Evolutionary conservation across 2,113 vertebrate species (phyloP), one percentile per base, ranked within the genome.

Genomic region (Pseudonaja textilis): DNA sequence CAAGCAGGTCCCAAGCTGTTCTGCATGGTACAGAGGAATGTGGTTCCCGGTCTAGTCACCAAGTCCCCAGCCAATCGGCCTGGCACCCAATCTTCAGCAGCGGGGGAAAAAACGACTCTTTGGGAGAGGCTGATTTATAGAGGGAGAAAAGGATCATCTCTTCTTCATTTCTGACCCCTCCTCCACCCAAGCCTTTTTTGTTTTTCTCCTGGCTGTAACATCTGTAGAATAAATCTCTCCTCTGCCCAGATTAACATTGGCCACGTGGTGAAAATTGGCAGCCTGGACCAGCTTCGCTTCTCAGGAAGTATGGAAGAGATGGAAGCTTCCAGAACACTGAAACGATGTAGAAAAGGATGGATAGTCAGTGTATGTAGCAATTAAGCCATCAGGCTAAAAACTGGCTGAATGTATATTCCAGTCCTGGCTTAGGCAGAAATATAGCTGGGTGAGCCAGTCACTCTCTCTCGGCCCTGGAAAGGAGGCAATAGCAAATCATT

Each of bases 1-100:
- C 98, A 99, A 2, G 98, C 98, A 9, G 98, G 97, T 22, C 98
- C 98, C 29, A 97, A 91, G 59, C 98, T 96, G 87, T 98, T 97
- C 96, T 98, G 98, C 98, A 99, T 98, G 87, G 95, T 59, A 4
- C 54, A 5, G 74, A 25, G 88, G 1, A 39, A 57, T 59, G 88
- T 14, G 26, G 20, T 18, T 25, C 88, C 39, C 11, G 1, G 26
- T 85, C 92, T 59, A 55, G 47, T 5, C 14, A 1, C 25, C 14
- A 42, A 26, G 54, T 61, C 56, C 12, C 26, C 25, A 26, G 5
- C 12, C 26, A 45, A 6, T 25, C 90, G 25, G 42, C 61, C 42
- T 7, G 61, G 26, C 4, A 20, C 45, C 64, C 20, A 34, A 39
- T 29, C 61, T 61, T 69, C 26, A 64, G 34, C 45, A 25, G 74